A percentile compares a stretch with the other conserved stretches of the same genome.
Conservation (phyloP, 1,140 invertebrate species). For the Coptotermes formosanus region DNA sequence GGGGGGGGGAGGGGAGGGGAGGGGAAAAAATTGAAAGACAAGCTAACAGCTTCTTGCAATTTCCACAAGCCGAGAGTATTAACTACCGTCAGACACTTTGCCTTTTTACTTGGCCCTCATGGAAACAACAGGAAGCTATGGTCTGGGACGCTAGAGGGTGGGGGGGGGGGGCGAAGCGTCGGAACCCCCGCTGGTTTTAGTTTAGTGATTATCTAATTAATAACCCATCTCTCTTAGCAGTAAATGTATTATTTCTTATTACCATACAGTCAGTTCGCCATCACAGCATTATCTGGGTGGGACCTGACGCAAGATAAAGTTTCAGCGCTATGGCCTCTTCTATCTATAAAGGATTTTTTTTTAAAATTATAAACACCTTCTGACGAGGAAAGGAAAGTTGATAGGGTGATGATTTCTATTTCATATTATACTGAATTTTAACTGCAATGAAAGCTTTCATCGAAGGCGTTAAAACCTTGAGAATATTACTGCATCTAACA, state of each 20-base stretch:
- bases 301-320: neutral
- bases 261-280: conserved; percentile 28
- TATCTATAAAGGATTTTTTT: neutral
- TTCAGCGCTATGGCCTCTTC: neutral
- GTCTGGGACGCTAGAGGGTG: neutral
- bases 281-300: conserved; percentile 8
- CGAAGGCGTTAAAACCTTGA: too few species aligned
- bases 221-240: conserved; percentile 33
- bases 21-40: conserved; percentile 14
- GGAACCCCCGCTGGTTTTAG: conserved; percentile 19
- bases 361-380: conserved; percentile 17
- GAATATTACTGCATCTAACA: too few species aligned
- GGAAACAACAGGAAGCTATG: conserved; percentile 13
- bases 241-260: conserved; percentile 32
- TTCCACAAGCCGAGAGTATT: neutral
- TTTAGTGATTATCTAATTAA: conserved; percentile 34
- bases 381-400: neutral
- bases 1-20: too few species aligned
- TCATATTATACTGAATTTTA: neutral
- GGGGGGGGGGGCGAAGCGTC: neutral
- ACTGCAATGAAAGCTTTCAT: neutral
- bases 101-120: neutral
- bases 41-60: conserved; percentile 11
- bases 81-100: neutral
- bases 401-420: neutral